A percentile compares a stretch with the other conserved stretches of the same genome.
Conservation (phyloP, 2,797 vertebrate genomes). For the Myripristis murdjan region DNA sequence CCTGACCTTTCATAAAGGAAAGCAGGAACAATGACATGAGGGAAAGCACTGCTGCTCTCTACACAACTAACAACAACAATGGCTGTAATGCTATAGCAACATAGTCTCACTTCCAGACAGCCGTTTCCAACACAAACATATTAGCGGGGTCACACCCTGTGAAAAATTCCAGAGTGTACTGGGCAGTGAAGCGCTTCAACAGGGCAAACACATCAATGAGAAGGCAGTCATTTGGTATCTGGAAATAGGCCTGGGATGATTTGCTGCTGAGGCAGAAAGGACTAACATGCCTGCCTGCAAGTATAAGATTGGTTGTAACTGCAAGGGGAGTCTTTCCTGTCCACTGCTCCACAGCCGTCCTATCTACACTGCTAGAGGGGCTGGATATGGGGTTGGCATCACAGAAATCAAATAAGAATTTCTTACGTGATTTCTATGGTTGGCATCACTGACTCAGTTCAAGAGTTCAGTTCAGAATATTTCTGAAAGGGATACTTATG, state of each 20-base stretch:
- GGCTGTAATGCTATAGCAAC: constrained; percentile 10
- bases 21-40: constrained; percentile 23
- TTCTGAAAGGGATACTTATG: constrained; percentile 9
- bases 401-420: too few relatives aligned
- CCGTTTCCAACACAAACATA: constrained; percentile 17
- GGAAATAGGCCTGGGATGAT: constrained; percentile 26
- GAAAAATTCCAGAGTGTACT: constrained; percentile 20
- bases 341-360: constrained; percentile 28
- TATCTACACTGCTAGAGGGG: constrained; percentile 18
- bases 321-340: constrained; percentile 34
- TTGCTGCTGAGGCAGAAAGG: constrained; percentile 24
- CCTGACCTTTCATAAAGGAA: neutral
- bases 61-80: constrained; percentile 15
- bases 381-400: neutral
- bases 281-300: constrained; percentile 34
- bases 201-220: constrained; percentile 16
- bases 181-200: neutral
- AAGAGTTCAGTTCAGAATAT: neutral
- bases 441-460: neutral
- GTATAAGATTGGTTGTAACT: constrained; percentile 26
- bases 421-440: too few relatives aligned
- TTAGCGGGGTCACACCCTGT: constrained; percentile 14
- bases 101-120: constrained; percentile 16
- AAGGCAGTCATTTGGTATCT: constrained; percentile 26
- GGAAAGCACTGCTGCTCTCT: neutral